Percentiles rank a stretch among this genome's conserved stretches.
Conservation (phyloP, 2,888 invertebrate genomes). For the Margaritifera margaritifera region DNA sequence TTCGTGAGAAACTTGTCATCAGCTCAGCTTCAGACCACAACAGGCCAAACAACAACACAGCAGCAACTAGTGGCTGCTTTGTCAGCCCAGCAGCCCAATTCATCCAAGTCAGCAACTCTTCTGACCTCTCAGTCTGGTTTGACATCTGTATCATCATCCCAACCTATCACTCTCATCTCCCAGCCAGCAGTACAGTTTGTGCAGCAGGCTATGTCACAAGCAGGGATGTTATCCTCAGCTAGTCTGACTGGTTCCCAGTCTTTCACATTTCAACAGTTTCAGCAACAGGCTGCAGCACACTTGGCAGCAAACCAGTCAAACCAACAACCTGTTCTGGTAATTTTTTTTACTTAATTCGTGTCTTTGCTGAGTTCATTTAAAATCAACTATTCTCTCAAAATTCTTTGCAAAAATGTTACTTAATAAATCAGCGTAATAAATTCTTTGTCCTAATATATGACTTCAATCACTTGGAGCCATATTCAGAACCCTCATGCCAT, state of each 20-base stretch:
- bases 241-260: slow-evolving; percentile 31
- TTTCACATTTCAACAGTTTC: slow-evolving; percentile 40
- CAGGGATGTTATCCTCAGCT: slow-evolving; percentile 28
- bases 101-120: slow-evolving; percentile 13
- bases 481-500: too few species aligned
- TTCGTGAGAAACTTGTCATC: slow-evolving; percentile 39
- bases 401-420: too few species aligned
- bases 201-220: slow-evolving; percentile 28
- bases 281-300: slow-evolving; percentile 32
- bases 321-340: slow-evolving; percentile 38
- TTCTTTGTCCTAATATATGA: too few species aligned
- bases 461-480: too few species aligned
- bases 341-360: too few species aligned
- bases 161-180: slow-evolving; percentile 48
- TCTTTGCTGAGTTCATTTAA: too few species aligned
- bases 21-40: slow-evolving; percentile 17
- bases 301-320: slow-evolving; percentile 22
- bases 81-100: slow-evolving; percentile 35
- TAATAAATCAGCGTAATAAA: too few species aligned
- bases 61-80: slow-evolving; percentile 35
- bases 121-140: slow-evolving; percentile 1
- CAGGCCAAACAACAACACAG: slow-evolving; percentile 35
- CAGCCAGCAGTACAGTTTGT: slow-evolving; percentile 49
- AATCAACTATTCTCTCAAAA: too few species aligned
- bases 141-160: slow-evolving; percentile 2